These are phyloP conservation scores for Phorcus lineatus DNA, from an alignment of 2,888 invertebrate genomes.

Conservation along the genomic window DNA sequence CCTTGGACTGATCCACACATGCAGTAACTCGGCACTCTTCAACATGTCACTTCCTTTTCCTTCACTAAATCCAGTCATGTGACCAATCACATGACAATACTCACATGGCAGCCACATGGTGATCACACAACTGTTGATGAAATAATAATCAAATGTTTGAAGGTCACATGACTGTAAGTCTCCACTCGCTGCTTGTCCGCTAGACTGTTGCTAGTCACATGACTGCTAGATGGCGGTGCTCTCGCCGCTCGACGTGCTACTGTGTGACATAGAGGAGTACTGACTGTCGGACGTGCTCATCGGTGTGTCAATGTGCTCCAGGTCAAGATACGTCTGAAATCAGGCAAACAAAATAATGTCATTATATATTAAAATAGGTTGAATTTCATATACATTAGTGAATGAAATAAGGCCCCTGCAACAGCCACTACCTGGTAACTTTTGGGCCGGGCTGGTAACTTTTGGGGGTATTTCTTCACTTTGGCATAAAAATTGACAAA, in stretches of 20 bases:
- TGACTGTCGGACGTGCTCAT: conserved; percentile 69
- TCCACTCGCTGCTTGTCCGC: too few relatives aligned
- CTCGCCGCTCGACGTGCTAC: conserved; percentile 55
- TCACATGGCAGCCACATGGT: too few relatives aligned
- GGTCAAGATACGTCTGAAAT: conserved; percentile 87
- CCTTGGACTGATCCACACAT: neutral
- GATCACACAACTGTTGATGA: too few relatives aligned
- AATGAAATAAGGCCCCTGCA: too few relatives aligned
- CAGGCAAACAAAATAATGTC: conserved; percentile 33
- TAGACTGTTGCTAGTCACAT: neutral
- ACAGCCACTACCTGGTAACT: too few relatives aligned
- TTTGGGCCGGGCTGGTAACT: too few relatives aligned
- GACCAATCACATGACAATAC: neutral
- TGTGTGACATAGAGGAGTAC: conserved; percentile 73
- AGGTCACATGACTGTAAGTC: too few relatives aligned
- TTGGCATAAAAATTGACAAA: too few relatives aligned
- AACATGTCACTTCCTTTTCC: neutral
- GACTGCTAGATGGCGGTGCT: conserved; percentile 38
- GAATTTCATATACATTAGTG: too few relatives aligned
- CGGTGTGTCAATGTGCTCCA: conserved; percentile 75
- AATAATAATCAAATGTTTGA: too few relatives aligned
- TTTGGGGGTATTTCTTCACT: too few relatives aligned
- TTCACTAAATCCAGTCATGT: neutral
- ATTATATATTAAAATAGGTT: neutral
- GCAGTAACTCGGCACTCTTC: neutral